phyloP scores from a whole-genome alignment of 2,888 invertebrate species.

The Liposcelis brunnea region DNA sequence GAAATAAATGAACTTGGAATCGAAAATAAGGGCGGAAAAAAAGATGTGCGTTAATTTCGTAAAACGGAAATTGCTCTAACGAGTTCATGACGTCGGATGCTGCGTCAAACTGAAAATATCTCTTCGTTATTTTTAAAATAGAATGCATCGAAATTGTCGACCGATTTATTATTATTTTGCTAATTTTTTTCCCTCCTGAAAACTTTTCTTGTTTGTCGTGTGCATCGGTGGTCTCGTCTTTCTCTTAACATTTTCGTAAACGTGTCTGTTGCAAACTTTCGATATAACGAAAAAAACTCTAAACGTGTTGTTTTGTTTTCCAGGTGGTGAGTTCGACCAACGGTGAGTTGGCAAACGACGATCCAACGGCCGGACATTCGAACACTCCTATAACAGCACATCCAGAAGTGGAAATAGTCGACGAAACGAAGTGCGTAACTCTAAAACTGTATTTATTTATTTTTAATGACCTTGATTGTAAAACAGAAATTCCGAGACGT shows the following conservation, averaged over 20 bases:
- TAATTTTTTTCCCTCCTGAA: slow-evolving; percentile 22
- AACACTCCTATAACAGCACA: slow-evolving; percentile 91
- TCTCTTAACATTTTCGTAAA: too few species aligned
- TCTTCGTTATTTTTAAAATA: slow-evolving; percentile 29
- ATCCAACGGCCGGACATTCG: slow-evolving; percentile 91
- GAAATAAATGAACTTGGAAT: too few species aligned
- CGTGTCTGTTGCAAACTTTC: not conserved
- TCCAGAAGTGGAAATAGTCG: slow-evolving; percentile 86
- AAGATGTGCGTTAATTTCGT: not conserved
- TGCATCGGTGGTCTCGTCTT: too few species aligned
- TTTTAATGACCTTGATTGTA: too few species aligned
- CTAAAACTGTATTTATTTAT: slow-evolving; percentile 21
- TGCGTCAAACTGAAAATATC: slow-evolving; percentile 32
- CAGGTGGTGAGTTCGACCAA: slow-evolving; percentile 96
- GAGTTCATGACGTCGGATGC: slow-evolving; percentile 1
- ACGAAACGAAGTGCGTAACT: slow-evolving; percentile 93
- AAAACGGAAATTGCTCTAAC: slow-evolving; percentile 4
- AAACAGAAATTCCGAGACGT: too few species aligned
- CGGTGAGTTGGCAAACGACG: slow-evolving; percentile 86
- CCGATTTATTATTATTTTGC: slow-evolving; percentile 11
- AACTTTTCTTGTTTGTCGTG: not conserved
- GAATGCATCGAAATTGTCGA: slow-evolving; percentile 5
- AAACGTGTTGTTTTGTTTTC: slow-evolving; percentile 9
- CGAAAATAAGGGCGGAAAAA: not conserved
- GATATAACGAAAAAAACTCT: too few species aligned